A percentile compares a stretch with the other conserved stretches of the same genome.
Evolutionary conservation across 2,888 invertebrate species (phyloP).

Genomic region (Tetrapedia diversipes): DNA sequence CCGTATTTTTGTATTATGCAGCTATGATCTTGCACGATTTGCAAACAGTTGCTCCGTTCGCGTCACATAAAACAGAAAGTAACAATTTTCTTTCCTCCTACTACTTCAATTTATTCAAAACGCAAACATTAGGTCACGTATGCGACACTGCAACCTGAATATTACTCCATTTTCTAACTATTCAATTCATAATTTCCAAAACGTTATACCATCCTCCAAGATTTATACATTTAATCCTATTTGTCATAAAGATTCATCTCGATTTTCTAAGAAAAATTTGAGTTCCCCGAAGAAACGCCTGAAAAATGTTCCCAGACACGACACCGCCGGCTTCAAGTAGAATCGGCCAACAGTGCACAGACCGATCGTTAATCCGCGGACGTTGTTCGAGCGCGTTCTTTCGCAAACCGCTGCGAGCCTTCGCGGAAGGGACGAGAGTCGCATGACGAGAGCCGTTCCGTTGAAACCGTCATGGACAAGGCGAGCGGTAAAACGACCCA

Average conservation of each 20-base stretch:
- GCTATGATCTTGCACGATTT: not conserved
- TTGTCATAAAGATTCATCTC: too few species aligned
- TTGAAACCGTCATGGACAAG: conserved; percentile 40
- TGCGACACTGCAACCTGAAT: too few species aligned
- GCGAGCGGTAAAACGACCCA: conserved; percentile 49
- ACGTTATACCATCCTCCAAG: too few species aligned
- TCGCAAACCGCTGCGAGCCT: conserved; percentile 29
- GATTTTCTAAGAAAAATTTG: too few species aligned
- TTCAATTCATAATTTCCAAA: too few species aligned
- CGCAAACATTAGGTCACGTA: too few species aligned
- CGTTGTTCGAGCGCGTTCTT: conserved; percentile 41
- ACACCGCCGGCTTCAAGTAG: not conserved
- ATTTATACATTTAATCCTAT: too few species aligned
- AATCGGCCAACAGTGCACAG: conserved; percentile 20
- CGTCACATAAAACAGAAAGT: not conserved
- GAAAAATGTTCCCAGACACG: not conserved
- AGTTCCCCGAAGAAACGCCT: not conserved
- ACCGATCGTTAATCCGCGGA: conserved; percentile 23
- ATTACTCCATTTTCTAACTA: too few species aligned
- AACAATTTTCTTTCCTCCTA: not conserved
- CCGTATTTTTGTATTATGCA: not conserved
- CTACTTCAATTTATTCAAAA: not conserved
- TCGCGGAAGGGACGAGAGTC: conserved; percentile 48
- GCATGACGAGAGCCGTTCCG: conserved; percentile 43
- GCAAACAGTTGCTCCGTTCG: not conserved